These are phyloP conservation scores for Paguma larvata DNA, from an alignment of 2,797 vertebrate genomes.

Conservation along the genomic window DNA sequence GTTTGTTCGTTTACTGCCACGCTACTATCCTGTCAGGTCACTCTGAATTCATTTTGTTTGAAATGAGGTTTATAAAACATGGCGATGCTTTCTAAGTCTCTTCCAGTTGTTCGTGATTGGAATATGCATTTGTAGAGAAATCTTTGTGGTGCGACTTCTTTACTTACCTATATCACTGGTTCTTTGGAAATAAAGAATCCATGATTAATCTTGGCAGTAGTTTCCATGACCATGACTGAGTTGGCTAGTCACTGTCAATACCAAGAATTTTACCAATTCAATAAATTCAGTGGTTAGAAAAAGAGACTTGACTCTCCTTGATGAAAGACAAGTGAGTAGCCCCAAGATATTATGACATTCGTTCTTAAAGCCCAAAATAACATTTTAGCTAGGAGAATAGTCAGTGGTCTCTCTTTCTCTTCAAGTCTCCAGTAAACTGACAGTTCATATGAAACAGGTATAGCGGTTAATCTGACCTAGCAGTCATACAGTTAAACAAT, in stretches of 20 bases:
- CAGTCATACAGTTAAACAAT: background rate
- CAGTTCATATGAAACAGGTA: background rate
- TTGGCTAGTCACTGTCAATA: background rate
- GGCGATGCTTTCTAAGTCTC: constrained; percentile 32
- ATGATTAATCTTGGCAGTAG: background rate
- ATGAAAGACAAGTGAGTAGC: constrained; percentile 12
- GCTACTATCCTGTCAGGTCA: constrained; percentile 2
- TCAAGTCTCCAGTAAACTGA: constrained; percentile 1
- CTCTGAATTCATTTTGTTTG: constrained; percentile 72
- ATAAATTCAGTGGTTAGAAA: constrained; percentile 39
- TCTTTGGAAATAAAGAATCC: constrained; percentile 39
- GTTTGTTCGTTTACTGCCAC: constrained; percentile 64
- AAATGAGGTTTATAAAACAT: constrained; percentile 74
- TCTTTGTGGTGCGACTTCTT: background rate
- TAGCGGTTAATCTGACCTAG: background rate
- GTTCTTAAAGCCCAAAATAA: constrained; percentile 38
- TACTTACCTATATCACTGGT: background rate
- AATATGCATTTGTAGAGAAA: constrained; percentile 48
- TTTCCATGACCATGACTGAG: background rate
- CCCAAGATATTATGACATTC: background rate
- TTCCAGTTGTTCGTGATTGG: constrained; percentile 34
- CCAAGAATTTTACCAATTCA: constrained; percentile 44
- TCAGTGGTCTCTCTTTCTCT: background rate
- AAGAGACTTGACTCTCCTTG: background rate
- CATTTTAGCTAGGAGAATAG: background rate